Base-by-base conservation (phyloP, 2,888 invertebrate species). In the Proisotoma minuta region DNA sequence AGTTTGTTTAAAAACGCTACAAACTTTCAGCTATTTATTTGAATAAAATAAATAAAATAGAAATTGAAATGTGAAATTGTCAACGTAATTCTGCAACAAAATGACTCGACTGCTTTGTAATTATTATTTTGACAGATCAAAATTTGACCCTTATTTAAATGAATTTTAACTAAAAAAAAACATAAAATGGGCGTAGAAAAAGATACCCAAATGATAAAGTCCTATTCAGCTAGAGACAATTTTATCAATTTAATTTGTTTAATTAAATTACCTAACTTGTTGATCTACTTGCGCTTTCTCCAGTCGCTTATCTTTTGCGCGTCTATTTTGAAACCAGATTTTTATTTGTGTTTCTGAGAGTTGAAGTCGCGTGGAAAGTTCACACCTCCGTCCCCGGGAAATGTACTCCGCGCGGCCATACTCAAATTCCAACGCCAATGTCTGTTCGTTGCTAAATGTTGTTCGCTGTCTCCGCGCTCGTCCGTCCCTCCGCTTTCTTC, bases 201-300 rank as follows among this genome's bases (percentile, higher is more conserved):
- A 23, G 29, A 28, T 49, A 22, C 20, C 12, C 15, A 23, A 12
- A 49, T 49, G 48, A 49, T 49, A 49, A 23, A 49, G n/a, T n/a
- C 18, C 15, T 4, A 4, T 20, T 3, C 49, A 49, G 49, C 3
- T 3, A 49, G 20, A 24, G 49, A 2, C 20, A 49, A n/a, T 49
- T 49, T 53, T 10, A 56, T 22, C 15, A 24, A 57, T 15, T 2
- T 26, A 24, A n/a, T n/a, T n/a, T n/a, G n/a, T n/a, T n/a, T n/a
- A n/a, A n/a, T n/a, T n/a, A n/a, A 24, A 15, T 76, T 80, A 93
- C 94, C 94, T 87, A 78, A 92, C 91, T 75, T 94, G 94, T 76
- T 94, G 94, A 80, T 96, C 95, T 67, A 94, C 82, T 74, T 94
- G 93, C 0, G 95, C 95, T 76, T 96, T 96, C 77, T 96, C 95